Conservation (phyloP, 1,140 invertebrate genomes). For the Diploscapter pachys region DNA sequence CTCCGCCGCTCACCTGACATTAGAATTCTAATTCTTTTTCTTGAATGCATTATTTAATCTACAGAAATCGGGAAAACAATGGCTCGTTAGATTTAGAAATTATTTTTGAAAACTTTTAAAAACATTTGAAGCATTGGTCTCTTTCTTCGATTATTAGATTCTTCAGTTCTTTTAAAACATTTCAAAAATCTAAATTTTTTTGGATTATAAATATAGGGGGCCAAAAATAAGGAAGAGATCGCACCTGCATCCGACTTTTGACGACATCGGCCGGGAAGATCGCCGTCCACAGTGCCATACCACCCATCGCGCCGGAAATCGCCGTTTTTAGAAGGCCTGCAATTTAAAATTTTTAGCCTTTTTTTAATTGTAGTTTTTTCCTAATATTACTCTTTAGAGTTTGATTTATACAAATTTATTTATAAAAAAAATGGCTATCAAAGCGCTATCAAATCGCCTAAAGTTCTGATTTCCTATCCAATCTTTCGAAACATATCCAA, state of each 20-base stretch:
- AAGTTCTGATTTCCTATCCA: not conserved
- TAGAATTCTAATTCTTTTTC: not conserved
- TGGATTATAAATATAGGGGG: not conserved
- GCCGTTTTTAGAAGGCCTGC: constrained; percentile 39
- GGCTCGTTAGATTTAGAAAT: not conserved
- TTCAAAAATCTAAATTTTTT: not conserved
- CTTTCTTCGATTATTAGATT: not conserved
- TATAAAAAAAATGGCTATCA: too few relatives aligned
- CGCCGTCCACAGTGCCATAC: constrained; percentile 80
- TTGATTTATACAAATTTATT: too few relatives aligned
- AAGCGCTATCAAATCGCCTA: too few relatives aligned
- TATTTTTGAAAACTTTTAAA: not conserved
- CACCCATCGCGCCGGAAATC: constrained; percentile 68
- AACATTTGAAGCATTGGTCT: not conserved
- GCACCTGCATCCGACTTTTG: constrained; percentile 88
- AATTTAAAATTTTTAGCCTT: not conserved
- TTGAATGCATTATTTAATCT: not conserved
- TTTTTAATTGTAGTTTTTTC: too few relatives aligned
- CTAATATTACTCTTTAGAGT: too few relatives aligned
- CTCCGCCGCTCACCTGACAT: constrained; percentile 68
- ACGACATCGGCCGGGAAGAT: constrained; percentile 96
- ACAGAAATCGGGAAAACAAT: not conserved
- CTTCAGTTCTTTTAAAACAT: not conserved
- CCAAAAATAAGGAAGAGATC: not conserved
- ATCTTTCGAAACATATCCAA: not conserved